Evolutionary conservation across 2,888 invertebrate genomes (phyloP), one percentile per base, ranked within the genome.

Genomic region (Parnassius apollo): DNA sequence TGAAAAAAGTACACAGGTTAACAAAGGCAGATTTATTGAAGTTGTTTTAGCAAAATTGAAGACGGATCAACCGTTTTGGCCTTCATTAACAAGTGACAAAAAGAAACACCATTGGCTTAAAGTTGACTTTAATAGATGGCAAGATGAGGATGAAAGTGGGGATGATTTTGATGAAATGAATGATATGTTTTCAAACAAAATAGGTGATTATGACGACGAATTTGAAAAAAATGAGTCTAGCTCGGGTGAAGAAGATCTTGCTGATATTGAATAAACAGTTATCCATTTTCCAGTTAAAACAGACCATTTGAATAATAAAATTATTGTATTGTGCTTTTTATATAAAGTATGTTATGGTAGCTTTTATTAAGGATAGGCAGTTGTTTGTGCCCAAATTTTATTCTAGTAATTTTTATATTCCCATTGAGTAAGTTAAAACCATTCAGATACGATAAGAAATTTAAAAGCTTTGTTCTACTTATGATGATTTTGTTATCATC

Each of bases 41-140:
- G 92, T 96, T 71, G 86, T 94, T 68, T 92, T 96, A 76, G 86
- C 88, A 63, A 96, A 96, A 93, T 93, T 92, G 85, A 86, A 84
- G 88, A 91, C 80, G 83, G 93, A 83, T 60, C 96, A 95, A 66
- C 94, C 96, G 3, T 98, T 94, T 82, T 98, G 98, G 98, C 96
- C 97, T 54, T 87, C 95, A 66, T 92, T 98, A 68, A 96, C 97
- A 54, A 96, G 96, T 83, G 96, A 96, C 73, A 96, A 95, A 75
- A 95, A 95, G 83, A 98, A 98, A 91, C 95, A 95, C 77, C 98
- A 98, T 83, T 99, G 98, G 97, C 93, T 99, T 69, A 98, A 98
- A 92, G 96, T 98, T 71, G 99, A 99, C 83, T 99, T 99, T 84
- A 96, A 97, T 81, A 98, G 98, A 88, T 99, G 98, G 98, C 96